These are phyloP conservation scores for Yponomeuta sedellus DNA, from an alignment of 2,888 invertebrate species.

Conservation along the genomic window DNA sequence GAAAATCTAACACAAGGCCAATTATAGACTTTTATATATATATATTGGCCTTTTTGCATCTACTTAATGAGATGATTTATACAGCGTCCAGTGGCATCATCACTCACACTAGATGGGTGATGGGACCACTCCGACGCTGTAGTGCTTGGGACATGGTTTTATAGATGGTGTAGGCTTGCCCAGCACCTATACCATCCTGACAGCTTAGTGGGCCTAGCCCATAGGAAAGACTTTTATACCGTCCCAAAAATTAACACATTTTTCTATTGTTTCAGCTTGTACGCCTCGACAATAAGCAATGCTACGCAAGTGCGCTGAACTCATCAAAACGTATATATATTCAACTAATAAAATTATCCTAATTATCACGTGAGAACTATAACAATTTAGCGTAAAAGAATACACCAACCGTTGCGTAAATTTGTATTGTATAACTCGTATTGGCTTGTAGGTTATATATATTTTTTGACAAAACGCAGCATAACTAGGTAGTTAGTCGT, in stretches of 20 bases:
- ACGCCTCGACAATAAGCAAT: slow-evolving; percentile 64
- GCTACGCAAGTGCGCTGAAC: slow-evolving; percentile 32
- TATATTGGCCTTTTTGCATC: too few relatives aligned
- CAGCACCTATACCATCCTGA: neutral
- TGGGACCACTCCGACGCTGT: too few relatives aligned
- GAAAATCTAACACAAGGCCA: too few relatives aligned
- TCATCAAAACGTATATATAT: slow-evolving; percentile 12
- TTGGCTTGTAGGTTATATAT: slow-evolving; percentile 22
- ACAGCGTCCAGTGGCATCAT: too few relatives aligned
- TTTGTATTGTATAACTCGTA: slow-evolving; percentile 27
- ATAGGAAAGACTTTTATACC: too few relatives aligned
- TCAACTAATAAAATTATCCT: slow-evolving; percentile 16
- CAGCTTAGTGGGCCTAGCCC: too few relatives aligned
- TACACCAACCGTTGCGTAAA: slow-evolving; percentile 34
- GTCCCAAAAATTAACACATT: neutral
- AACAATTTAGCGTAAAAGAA: slow-evolving; percentile 33
- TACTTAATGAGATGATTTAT: too few relatives aligned
- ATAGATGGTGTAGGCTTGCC: too few relatives aligned
- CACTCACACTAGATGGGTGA: too few relatives aligned
- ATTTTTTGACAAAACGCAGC: slow-evolving; percentile 24
- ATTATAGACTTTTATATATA: too few relatives aligned
- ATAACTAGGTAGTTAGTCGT: slow-evolving; percentile 7
- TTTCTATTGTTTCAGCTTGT: slow-evolving; percentile 52
- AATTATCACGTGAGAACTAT: slow-evolving; percentile 8
- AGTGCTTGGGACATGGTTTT: too few relatives aligned